phyloP scores from a whole-genome alignment of 2,888 invertebrate genomes.

The Scaptomyza caliginosa region DNA sequence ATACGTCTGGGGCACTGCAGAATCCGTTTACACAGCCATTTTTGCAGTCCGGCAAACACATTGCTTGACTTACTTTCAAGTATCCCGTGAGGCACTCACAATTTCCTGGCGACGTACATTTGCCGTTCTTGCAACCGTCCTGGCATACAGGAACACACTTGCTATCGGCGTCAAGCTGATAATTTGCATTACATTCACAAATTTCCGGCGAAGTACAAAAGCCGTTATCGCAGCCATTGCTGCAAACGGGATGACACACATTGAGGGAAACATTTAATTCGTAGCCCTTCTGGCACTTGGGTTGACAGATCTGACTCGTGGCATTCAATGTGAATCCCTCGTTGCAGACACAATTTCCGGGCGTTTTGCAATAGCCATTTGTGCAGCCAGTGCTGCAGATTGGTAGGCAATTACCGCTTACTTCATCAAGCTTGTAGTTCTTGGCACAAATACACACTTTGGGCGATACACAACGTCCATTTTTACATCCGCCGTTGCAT shows the following conservation, averaged over 20 bases:
- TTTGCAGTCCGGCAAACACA: slow-evolving; percentile 77
- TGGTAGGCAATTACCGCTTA: slow-evolving; percentile 70
- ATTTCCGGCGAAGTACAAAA: slow-evolving; percentile 46
- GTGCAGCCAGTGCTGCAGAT: slow-evolving; percentile 73
- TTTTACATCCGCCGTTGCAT: slow-evolving; percentile 73
- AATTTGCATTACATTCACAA: slow-evolving; percentile 45
- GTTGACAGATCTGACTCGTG: slow-evolving; percentile 73
- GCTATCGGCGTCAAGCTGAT: slow-evolving; percentile 29
- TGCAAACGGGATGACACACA: slow-evolving; percentile 50
- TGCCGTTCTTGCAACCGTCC: slow-evolving; percentile 75
- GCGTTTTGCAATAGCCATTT: slow-evolving; percentile 83
- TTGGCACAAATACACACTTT: slow-evolving; percentile 70
- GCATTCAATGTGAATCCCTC: slow-evolving; percentile 84
- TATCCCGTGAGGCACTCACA: slow-evolving; percentile 88
- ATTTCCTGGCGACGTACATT: slow-evolving; percentile 88
- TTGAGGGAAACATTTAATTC: slow-evolving; percentile 18
- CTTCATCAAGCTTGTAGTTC: slow-evolving; percentile 28
- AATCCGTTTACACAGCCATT: slow-evolving; percentile 17
- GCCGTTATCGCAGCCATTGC: slow-evolving; percentile 55
- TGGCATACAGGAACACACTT: slow-evolving; percentile 58
- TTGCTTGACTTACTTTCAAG: neutral
- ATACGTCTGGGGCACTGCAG: slow-evolving; percentile 10
- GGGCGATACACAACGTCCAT: slow-evolving; percentile 78
- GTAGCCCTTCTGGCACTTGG: slow-evolving; percentile 53
- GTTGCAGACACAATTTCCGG: slow-evolving; percentile 86